Evolutionary conservation across 2,113 vertebrate species (phyloP).

Genomic region (Ahaetulla prasina): DNA sequence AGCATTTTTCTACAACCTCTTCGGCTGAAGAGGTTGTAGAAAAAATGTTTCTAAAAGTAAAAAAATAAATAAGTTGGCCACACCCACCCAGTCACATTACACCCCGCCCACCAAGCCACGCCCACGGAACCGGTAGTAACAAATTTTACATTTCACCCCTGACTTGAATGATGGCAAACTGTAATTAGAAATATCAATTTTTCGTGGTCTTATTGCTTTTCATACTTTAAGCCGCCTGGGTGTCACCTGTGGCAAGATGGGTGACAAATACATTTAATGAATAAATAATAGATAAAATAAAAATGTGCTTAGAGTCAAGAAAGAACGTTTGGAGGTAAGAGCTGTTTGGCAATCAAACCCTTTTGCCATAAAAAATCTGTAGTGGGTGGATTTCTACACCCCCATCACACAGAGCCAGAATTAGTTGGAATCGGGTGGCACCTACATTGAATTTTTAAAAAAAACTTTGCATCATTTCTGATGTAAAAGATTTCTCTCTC

Average conservation of each 20-base stretch:
- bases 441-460: background rate
- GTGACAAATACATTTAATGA: background rate
- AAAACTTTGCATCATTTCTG: background rate
- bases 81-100: too few species aligned
- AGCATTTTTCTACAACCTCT: too few species aligned
- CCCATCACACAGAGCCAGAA: background rate
- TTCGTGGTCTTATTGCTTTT: background rate
- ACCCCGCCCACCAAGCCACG: too few species aligned
- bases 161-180: background rate
- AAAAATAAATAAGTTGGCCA: too few species aligned
- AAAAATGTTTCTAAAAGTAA: too few species aligned
- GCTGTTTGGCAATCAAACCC: background rate
- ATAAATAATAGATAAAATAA: background rate
- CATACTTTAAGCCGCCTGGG: background rate
- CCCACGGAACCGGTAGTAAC: too few species aligned
- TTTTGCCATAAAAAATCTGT: background rate
- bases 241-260: background rate
- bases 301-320: background rate
- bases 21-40: too few species aligned
- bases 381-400: background rate
- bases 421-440: background rate
- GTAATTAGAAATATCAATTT: too few species aligned
- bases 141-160: too few species aligned
- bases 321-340: background rate
- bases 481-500: background rate